A percentile compares a stretch with the other conserved stretches of the same genome.
These are phyloP conservation scores for Macropis europaea DNA, from an alignment of 2,888 invertebrate genomes.

Conservation along the genomic window DNA sequence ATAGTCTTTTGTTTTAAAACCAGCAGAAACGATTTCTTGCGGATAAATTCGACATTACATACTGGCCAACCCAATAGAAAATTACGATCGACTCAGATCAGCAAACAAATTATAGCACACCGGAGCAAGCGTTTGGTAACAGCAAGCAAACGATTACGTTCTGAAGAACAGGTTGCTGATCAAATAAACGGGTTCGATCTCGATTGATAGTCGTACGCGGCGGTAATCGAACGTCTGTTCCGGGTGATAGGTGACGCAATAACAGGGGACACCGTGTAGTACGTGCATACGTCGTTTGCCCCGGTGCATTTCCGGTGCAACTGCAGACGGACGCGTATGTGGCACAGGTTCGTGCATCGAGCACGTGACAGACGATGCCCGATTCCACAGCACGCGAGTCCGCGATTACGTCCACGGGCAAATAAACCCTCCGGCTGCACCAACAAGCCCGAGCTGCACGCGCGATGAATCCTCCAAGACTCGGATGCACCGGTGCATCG, in stretches of 20 bases:
- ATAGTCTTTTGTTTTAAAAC: too few relatives aligned
- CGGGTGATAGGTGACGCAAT: conserved; percentile 9
- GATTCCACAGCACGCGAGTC: conserved; percentile 48
- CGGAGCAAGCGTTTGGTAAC: not conserved
- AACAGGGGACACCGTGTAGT: conserved; percentile 12
- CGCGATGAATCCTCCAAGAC: not conserved
- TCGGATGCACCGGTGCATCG: too few relatives aligned
- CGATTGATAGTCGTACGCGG: conserved; percentile 15
- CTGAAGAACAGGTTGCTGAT: not conserved
- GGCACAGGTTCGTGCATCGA: conserved; percentile 22
- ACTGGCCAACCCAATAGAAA: too few relatives aligned
- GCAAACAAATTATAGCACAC: too few relatives aligned
- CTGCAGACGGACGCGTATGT: conserved; percentile 31
- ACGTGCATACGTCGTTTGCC: conserved; percentile 37
- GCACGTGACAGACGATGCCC: conserved; percentile 40
- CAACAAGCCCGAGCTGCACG: conserved; percentile 4
- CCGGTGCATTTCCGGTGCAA: conserved; percentile 54
- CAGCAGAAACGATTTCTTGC: too few relatives aligned
- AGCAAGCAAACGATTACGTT: too few relatives aligned
- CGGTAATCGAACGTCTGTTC: conserved; percentile 6
- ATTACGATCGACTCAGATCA: too few relatives aligned
- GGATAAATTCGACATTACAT: too few relatives aligned
- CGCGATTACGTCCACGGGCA: conserved; percentile 25
- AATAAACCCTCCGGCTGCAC: conserved; percentile 4
- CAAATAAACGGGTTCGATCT: not conserved